Percentiles rank a stretch among this genome's conserved stretches.
Evolutionary conservation across 2,113 vertebrate genomes (phyloP).

Genomic region (Colius striatus): DNA sequence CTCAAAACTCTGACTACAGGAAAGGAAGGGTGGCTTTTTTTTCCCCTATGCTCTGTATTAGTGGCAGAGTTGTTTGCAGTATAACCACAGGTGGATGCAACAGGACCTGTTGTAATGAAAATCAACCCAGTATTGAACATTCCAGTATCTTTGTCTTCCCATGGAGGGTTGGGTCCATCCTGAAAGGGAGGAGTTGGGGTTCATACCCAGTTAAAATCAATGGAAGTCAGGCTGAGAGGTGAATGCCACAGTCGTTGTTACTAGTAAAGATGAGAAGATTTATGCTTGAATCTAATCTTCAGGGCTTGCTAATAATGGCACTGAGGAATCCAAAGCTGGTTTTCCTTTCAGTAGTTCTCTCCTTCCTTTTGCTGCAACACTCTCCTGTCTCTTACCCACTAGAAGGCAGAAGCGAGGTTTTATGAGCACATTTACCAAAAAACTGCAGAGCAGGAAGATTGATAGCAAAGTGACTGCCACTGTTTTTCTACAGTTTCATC

Average conservation of each 20-base stretch:
- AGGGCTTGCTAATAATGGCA: not conserved
- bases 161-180: accelerated
- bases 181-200: not conserved
- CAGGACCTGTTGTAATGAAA: not conserved
- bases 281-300: conserved; percentile 39
- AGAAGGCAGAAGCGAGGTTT: conserved; percentile 62
- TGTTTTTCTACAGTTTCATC: conserved; percentile 5
- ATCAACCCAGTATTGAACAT: not conserved
- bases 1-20: not conserved
- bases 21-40: not conserved
- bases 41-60: not conserved
- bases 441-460: conserved; percentile 49
- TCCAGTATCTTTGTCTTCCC: not conserved
- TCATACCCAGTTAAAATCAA: not conserved
- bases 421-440: conserved; percentile 34
- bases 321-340: not conserved
- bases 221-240: not conserved
- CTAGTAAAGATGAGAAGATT: not conserved
- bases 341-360: not conserved
- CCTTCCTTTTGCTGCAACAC: not conserved
- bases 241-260: conserved; percentile 13
- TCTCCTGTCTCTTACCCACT: conserved; percentile 36
- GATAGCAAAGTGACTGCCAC: conserved; percentile 16
- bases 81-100: not conserved
- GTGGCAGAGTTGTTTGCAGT: not conserved